Base-by-base conservation (phyloP, 2,888 invertebrate genomes). In the Andrena chrysosceles region DNA sequence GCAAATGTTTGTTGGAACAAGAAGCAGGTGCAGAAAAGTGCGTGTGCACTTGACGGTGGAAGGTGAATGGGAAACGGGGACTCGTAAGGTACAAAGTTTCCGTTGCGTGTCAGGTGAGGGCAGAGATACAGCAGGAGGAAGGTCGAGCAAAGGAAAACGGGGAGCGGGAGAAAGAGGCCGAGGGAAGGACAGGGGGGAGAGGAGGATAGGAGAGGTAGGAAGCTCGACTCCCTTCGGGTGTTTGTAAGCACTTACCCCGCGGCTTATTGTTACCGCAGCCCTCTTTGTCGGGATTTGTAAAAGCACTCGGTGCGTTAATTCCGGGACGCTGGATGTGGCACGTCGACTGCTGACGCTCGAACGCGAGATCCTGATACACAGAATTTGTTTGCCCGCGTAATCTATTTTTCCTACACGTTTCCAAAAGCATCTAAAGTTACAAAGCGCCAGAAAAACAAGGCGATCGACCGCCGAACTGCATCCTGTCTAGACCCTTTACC, bases 221-320 rank as follows among this genome's bases (percentile, higher is more conserved):
- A 68, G 81, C 72, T 76, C 76, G 74, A 81, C 77, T 84, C 87
- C 87, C 89, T 80, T 79, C 86, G 84, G 56, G 87, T 89, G 89
- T 91, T 90, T 90, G 90, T 91, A 90, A 91, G 90, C 91, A 91
- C 89, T 91, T 90, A 91, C 86, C 89, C 89, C 85, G 85, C 83
- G 89, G 91, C 90, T 91, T 91, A 91, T 91, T 91, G 91, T 91
- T 91, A 89, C 91, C 89, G 73, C 89, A 86, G 89, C 87, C 90
- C 91, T 90, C 89, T 90, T 91, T 91, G 91, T 91, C 88, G 87
- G 89, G 90, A 91, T 92, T 91, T 91, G 90, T 91, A 88, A 91
- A 92, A 91, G 90, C 91, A 90, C 91, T 92, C 90, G 87, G 84
- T 85, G 88, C 90, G 91, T 91, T 90, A 91, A 92, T 90, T 91